Percentiles rank a stretch among this genome's conserved stretches.
phyloP scores from a whole-genome alignment of 2,888 invertebrate species.

The Stegophylla sp. region DNA sequence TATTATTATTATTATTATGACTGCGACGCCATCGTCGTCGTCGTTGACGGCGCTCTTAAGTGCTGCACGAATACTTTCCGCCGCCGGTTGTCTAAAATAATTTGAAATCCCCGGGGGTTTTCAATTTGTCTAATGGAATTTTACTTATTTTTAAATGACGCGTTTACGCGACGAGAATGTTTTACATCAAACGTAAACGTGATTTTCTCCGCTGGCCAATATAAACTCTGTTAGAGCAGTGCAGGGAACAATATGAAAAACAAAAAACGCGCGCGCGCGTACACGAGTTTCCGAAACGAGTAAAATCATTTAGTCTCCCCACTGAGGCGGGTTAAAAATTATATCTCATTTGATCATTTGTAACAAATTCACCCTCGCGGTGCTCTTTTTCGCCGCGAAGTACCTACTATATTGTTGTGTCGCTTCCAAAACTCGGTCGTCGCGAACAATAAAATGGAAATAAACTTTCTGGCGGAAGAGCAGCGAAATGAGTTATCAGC shows the following conservation, averaged over 20 bases:
- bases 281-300: constrained; percentile 36
- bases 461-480: constrained; percentile 51
- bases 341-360: constrained; percentile 45
- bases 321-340: constrained; percentile 40
- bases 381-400: constrained; percentile 29
- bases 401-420: no score
- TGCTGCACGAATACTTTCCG: not conserved
- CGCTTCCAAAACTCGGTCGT: constrained; percentile 28
- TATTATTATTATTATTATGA: no score
- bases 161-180: not conserved
- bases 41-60: not conserved
- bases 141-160: constrained; percentile 34
- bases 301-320: constrained; percentile 41
- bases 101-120: constrained; percentile 11
- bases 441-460: constrained; percentile 44
- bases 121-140: constrained; percentile 55
- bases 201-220: constrained; percentile 27
- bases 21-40: not conserved
- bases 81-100: constrained; percentile 7
- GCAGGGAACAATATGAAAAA: constrained; percentile 19
- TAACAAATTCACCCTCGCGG: constrained; percentile 28
- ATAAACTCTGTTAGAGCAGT: constrained; percentile 31
- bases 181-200: constrained; percentile 24
- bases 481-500: constrained; percentile 53
- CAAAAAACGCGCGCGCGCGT: constrained; percentile 26